Percentiles rank a stretch among this genome's conserved stretches.
phyloP scores from a whole-genome alignment of 1,140 invertebrate genomes.

The Diploscapter pachys region DNA sequence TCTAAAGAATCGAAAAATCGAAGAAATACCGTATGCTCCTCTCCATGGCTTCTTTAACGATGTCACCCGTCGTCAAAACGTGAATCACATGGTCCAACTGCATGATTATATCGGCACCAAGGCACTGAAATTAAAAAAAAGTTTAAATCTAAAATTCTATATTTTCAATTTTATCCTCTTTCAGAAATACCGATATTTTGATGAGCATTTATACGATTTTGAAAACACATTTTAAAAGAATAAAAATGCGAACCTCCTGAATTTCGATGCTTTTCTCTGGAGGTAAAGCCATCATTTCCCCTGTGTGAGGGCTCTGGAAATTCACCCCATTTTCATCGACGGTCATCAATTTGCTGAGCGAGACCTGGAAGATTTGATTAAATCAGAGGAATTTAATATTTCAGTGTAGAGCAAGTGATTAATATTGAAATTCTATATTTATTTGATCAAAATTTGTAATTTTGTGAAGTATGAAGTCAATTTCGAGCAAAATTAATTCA shows the following conservation, averaged over 20 bases:
- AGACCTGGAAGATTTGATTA: constrained; percentile 68
- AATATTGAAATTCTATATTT: too few species aligned
- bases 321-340: constrained; percentile 93
- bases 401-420: too few species aligned
- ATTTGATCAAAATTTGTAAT: too few species aligned
- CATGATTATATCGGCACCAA: constrained; percentile 99
- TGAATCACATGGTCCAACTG: constrained; percentile 96
- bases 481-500: too few species aligned
- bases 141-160: not conserved
- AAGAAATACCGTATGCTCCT: constrained; percentile 63
- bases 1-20: too few species aligned
- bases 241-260: constrained; percentile 64
- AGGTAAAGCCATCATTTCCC: constrained; percentile 72
- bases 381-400: constrained; percentile 5
- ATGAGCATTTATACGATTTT: not conserved
- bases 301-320: constrained; percentile 87
- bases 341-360: constrained; percentile 82
- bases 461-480: too few species aligned
- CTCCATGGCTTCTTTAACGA: constrained; percentile 87
- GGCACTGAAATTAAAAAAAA: constrained; percentile 66
- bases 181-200: too few species aligned
- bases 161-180: not conserved
- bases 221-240: not conserved
- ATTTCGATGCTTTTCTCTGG: constrained; percentile 94
- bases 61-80: constrained; percentile 73